phyloP scores from a whole-genome alignment of 2,797 vertebrate genomes.

The Pelodytes ibericus region DNA sequence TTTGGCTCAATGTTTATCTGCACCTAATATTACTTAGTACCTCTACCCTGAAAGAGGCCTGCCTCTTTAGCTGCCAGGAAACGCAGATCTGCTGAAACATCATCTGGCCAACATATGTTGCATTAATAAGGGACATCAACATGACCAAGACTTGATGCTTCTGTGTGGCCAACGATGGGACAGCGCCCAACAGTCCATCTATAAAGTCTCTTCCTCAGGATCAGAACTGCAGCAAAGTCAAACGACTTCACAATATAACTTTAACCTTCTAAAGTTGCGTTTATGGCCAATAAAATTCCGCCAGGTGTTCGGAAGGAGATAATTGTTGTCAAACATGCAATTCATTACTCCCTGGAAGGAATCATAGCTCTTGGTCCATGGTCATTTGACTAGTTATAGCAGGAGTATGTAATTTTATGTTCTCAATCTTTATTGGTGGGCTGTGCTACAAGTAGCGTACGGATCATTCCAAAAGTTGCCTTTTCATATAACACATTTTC shows the following conservation, averaged over 20 bases:
- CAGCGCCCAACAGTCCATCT: not conserved
- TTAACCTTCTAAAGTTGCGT: not conserved
- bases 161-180: constrained; percentile 27
- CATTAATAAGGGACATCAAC: not conserved
- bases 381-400: too few relatives aligned
- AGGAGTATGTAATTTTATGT: too few relatives aligned
- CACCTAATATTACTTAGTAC: constrained; percentile 14
- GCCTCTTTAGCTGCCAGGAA: constrained; percentile 14
- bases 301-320: too few relatives aligned
- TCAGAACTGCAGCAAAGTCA: not conserved
- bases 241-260: constrained; percentile 5
- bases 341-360: too few relatives aligned
- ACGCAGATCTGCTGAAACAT: constrained; percentile 3
- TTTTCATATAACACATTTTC: too few relatives aligned
- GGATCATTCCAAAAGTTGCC: too few relatives aligned
- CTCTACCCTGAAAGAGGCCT: constrained; percentile 3
- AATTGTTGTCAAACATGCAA: too few relatives aligned
- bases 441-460: too few relatives aligned
- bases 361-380: too few relatives aligned
- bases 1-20: not conserved
- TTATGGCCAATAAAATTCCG: too few relatives aligned
- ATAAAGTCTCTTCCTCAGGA: constrained; percentile 17
- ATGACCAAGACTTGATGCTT: constrained; percentile 16
- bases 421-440: too few relatives aligned
- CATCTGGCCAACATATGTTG: constrained; percentile 45